phyloP scores from a whole-genome alignment of 2,797 vertebrate species.

The Hemitrygon akajei region DNA sequence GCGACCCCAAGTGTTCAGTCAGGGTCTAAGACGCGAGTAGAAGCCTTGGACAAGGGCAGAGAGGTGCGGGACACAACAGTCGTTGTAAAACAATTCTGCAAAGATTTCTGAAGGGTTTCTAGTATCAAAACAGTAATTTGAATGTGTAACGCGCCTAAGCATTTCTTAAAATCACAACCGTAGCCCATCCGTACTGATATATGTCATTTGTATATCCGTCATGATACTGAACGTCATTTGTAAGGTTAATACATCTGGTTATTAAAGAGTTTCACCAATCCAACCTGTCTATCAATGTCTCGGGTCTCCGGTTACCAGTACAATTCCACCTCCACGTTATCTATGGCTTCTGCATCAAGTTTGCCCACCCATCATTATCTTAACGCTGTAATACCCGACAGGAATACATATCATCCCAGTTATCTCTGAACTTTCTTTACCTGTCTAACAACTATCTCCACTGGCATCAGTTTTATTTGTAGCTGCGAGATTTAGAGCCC shows the following conservation, averaged over 20 bases:
- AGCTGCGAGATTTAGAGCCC: neutral
- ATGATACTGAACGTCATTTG: neutral
- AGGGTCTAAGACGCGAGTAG: neutral
- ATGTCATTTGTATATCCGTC: neutral
- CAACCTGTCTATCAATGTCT: neutral
- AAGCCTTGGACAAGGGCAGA: neutral
- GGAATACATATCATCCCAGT: neutral
- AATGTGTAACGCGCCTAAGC: neutral
- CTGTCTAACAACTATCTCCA: neutral
- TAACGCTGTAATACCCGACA: neutral
- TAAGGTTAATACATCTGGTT: neutral
- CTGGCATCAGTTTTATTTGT: neutral
- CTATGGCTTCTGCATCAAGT: neutral
- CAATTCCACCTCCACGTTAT: neutral
- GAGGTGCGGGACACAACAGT: neutral
- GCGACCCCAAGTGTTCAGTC: conserved; percentile 30
- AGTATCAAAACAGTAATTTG: neutral
- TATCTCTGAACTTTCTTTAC: neutral
- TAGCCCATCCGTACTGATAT: neutral
- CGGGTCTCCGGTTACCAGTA: neutral
- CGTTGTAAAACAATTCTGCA: neutral
- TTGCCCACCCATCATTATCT: neutral
- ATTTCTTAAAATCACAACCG: neutral
- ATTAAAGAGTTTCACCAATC: neutral
- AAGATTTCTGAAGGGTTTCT: neutral